phyloP scores from a whole-genome alignment of 2,888 invertebrate genomes.

The Tinea semifulvella region DNA sequence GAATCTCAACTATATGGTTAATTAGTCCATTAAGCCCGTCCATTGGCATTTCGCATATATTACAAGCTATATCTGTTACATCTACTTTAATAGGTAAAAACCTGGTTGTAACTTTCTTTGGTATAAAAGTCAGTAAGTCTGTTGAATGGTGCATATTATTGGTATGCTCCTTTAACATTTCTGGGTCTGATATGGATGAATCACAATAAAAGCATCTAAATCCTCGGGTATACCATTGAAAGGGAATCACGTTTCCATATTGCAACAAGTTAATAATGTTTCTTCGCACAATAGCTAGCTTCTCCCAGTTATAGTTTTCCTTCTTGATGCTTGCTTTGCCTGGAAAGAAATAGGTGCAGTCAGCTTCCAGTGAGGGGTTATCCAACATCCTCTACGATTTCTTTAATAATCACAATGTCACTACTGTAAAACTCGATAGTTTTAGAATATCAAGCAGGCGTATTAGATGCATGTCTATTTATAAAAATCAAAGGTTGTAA shows the following conservation, averaged over 20 bases:
- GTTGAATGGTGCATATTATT: conserved; percentile 27
- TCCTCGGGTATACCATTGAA: conserved; percentile 44
- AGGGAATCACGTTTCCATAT: conserved; percentile 39
- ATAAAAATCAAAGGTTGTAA: no score
- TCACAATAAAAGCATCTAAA: conserved; percentile 45
- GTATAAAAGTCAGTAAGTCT: conserved; percentile 31
- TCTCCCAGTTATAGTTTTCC: conserved; percentile 28
- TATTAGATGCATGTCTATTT: no score
- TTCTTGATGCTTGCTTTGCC: conserved; percentile 26
- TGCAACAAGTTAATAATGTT: conserved; percentile 37
- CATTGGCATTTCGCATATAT: conserved; percentile 28
- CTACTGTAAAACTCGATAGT: no score
- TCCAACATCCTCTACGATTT: no score
- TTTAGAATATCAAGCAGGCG: no score
- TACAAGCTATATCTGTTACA: conserved; percentile 33
- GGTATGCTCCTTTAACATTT: conserved; percentile 33
- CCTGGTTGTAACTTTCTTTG: conserved; percentile 37
- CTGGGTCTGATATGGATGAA: conserved; percentile 36
- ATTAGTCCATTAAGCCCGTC: conserved; percentile 32
- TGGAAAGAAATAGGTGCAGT: conserved; percentile 43
- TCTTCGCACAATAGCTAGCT: conserved; percentile 31
- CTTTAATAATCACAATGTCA: no score
- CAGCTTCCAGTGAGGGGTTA: neutral
- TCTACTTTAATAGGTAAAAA: conserved; percentile 48
- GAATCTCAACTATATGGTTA: conserved; percentile 30